phyloP scores from a whole-genome alignment of 1,140 invertebrate species.

The Bombus waltoni region DNA sequence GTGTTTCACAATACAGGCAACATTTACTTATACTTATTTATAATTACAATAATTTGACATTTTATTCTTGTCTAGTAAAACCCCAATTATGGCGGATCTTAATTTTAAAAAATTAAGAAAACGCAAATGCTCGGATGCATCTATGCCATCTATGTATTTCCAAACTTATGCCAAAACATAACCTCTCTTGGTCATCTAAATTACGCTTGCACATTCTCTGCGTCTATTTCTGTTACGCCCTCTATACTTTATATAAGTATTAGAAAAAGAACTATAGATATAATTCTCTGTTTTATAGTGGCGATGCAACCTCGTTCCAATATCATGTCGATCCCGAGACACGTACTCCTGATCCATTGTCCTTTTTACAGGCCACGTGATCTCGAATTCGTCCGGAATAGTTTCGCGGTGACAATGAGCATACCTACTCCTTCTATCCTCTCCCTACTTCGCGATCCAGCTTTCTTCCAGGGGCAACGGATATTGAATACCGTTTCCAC shows the following conservation, averaged over 20 bases:
- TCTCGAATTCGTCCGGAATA: conserved; percentile 74
- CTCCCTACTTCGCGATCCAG: background rate
- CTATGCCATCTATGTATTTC: too few relatives aligned
- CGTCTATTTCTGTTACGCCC: too few relatives aligned
- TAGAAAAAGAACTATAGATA: background rate
- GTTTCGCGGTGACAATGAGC: conserved; percentile 78
- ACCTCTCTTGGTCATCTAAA: background rate
- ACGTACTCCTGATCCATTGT: conserved; percentile 48
- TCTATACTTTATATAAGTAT: background rate
- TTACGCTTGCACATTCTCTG: background rate
- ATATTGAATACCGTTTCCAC: conserved; percentile 81
- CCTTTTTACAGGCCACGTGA: conserved; percentile 69
- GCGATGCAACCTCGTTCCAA: conserved; percentile 23
- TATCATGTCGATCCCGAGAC: conserved; percentile 36
- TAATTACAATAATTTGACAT: too few relatives aligned
- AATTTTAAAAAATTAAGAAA: too few relatives aligned
- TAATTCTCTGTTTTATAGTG: background rate
- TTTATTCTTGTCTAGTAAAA: too few relatives aligned
- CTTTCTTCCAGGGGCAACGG: conserved; percentile 63
- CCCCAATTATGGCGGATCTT: too few relatives aligned
- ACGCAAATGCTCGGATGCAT: too few relatives aligned
- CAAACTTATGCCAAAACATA: too few relatives aligned
- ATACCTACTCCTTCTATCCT: conserved; percentile 63
- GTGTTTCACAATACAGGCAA: background rate
- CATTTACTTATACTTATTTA: too few relatives aligned